Evolutionary conservation across 2,113 vertebrate genomes (phyloP).

Genomic region (Equus przewalskii): DNA sequence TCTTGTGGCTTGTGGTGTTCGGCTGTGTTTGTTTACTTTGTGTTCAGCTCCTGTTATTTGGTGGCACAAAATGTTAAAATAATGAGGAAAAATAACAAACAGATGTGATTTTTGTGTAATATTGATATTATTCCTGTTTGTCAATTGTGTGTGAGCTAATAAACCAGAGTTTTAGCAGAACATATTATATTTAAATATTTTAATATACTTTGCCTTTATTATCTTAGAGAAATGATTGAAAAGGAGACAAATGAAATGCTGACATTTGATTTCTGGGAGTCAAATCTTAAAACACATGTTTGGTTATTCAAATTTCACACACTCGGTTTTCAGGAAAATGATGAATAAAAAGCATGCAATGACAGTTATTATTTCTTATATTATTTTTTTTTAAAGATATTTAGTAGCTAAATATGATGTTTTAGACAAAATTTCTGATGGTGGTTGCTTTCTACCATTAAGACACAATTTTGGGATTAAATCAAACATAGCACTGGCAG

Average conservation of each 20-base stretch:
- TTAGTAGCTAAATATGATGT: not conserved
- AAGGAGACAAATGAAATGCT: not conserved
- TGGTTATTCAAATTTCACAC: not conserved
- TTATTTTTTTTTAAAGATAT: not conserved
- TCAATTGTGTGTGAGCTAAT: not conserved
- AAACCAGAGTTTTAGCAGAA: not conserved
- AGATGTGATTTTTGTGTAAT: not conserved
- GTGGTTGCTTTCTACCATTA: not conserved
- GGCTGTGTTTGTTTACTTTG: not conserved
- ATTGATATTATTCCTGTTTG: not conserved
- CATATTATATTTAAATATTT: constrained; percentile 12
- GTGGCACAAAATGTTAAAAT: not conserved
- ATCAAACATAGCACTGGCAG: not conserved
- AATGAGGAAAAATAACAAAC: not conserved
- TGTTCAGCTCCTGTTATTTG: not conserved
- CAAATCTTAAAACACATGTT: not conserved
- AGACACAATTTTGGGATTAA: constrained; percentile 6
- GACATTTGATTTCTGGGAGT: not conserved
- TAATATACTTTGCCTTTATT: not conserved
- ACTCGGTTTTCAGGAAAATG: not conserved
- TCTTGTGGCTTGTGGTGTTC: not conserved
- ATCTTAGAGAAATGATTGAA: not conserved
- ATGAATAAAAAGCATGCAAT: constrained; percentile 38
- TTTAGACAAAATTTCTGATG: constrained; percentile 37
- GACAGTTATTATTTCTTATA: not conserved